phyloP scores from a whole-genome alignment of 2,888 invertebrate species.

The Drosophila leonis region DNA sequence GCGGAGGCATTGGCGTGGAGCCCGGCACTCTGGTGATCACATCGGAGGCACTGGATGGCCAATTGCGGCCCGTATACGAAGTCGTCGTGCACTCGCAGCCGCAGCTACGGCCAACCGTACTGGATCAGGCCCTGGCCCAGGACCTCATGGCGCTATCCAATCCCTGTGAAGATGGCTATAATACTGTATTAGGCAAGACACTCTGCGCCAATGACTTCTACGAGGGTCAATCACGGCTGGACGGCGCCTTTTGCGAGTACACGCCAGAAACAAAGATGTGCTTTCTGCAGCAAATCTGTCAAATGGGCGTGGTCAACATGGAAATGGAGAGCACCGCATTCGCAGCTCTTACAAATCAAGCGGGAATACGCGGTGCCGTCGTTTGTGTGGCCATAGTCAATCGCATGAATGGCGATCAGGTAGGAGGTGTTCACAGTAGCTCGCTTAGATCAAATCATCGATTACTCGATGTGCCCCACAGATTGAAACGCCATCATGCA shows the following conservation, averaged over 20 bases:
- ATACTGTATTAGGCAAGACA: constrained; percentile 94
- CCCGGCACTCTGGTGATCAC: constrained; percentile 96
- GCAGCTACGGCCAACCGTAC: constrained; percentile 90
- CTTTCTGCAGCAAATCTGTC: constrained; percentile 90
- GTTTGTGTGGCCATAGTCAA: constrained; percentile 96
- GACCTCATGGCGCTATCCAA: constrained; percentile 91
- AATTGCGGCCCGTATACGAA: constrained; percentile 91
- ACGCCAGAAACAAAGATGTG: constrained; percentile 93
- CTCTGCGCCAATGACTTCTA: constrained; percentile 98
- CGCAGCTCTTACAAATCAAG: constrained; percentile 95
- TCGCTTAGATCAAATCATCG: too few species aligned
- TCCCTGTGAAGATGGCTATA: constrained; percentile 89
- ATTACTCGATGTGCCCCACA: not conserved
- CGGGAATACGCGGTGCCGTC: constrained; percentile 94
- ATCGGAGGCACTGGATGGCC: constrained; percentile 94
- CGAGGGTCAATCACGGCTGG: constrained; percentile 93
- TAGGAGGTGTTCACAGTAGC: constrained; percentile 1
- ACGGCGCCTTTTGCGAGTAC: constrained; percentile 97
- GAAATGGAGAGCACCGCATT: constrained; percentile 98
- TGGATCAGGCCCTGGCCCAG: constrained; percentile 91
- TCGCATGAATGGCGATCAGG: constrained; percentile 96
- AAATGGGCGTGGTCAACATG: constrained; percentile 94
- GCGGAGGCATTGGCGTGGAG: constrained; percentile 95
- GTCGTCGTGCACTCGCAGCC: constrained; percentile 91
- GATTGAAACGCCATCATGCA: constrained; percentile 11